A percentile compares a stretch with the other conserved stretches of the same genome.
phyloP scores from a whole-genome alignment of 2,113 vertebrate genomes.

The Halcyon malimbica region DNA sequence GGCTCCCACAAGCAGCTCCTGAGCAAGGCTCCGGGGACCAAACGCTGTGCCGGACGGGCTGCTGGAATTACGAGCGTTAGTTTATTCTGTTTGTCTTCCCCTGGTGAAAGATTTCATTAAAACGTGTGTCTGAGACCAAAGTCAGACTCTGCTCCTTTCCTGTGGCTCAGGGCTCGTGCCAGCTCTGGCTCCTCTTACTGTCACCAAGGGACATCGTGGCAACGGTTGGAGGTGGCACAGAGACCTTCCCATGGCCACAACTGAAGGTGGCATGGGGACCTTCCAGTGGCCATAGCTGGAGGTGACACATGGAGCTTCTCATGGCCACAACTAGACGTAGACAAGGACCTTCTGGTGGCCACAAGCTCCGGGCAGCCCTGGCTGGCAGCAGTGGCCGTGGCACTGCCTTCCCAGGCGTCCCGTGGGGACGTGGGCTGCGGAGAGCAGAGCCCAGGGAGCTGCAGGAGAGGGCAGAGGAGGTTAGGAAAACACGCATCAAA shows the following conservation, averaged over 20 bases:
- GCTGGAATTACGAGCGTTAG: background rate
- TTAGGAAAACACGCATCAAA: constrained; percentile 19
- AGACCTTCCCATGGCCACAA: background rate
- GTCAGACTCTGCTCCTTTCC: background rate
- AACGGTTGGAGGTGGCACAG: background rate
- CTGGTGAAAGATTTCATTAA: background rate
- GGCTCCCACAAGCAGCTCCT: background rate
- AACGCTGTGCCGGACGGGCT: background rate
- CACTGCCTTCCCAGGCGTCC: background rate
- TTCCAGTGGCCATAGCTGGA: background rate
- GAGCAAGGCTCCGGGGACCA: fast-evolving
- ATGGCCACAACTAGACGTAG: fast-evolving
- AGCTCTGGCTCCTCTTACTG: background rate
- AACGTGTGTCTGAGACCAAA: background rate
- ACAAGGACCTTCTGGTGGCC: background rate
- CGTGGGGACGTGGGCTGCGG: background rate
- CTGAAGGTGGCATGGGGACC: background rate
- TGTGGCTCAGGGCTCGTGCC: background rate
- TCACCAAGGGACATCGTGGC: background rate
- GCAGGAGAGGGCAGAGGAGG: background rate
- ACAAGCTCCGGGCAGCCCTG: background rate
- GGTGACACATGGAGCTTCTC: background rate
- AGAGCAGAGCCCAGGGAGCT: background rate
- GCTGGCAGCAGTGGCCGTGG: fast-evolving
- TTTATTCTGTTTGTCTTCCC: background rate